Base-by-base conservation (phyloP, 1,140 invertebrate genomes). In the Campoletis sonorensis region DNA sequence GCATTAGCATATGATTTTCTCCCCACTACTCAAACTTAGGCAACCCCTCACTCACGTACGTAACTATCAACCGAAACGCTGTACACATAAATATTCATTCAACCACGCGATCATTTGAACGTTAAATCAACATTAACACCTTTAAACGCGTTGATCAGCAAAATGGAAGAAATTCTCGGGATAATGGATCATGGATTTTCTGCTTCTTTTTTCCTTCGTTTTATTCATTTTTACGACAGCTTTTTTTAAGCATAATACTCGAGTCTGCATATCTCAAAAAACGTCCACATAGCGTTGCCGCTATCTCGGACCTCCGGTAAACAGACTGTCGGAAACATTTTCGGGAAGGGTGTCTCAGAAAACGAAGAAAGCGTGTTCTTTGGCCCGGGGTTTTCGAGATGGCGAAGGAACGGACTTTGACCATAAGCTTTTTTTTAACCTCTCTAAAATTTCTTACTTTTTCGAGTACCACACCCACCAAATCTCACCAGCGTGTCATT, bases 271-370 rank as follows among this genome's bases (percentile, higher is more conserved):
- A n/a, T 54, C 16, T 1, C 0, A n/a, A n/a, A 64, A 64, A 64
- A 23, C 23, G 61, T 64, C 11, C 4, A 27, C 23, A 23, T 27
- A 64, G 27, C 61, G 1, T 64, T 27, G 1, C n/a, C 27, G 23
- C 21, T 64, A 2, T 64, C 23, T 71, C 71, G 33, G 84, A 85
- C 82, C 18, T 8, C 8, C 86, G 85, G 88, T 88, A 91, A 92
- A 92, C 90, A 91, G 91, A 90, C 89, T 91, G 90, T 91, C 91
- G 88, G 88, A 89, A 91, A 90, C 90, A 91, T 89, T 88, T 87
- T 84, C n/a, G n/a, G 85, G 82, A 81, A 54, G 78, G 61, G 61
- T 15, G 13, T n/a, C n/a, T n/a, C 21, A 23, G 23, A 26, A 64
- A 64, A 54, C 18, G 18, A 54, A 54, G 51, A n/a, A 54, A 54